These are phyloP conservation scores for Atrichornis clamosus DNA, from an alignment of 2,113 vertebrate genomes.

Conservation along the genomic window DNA sequence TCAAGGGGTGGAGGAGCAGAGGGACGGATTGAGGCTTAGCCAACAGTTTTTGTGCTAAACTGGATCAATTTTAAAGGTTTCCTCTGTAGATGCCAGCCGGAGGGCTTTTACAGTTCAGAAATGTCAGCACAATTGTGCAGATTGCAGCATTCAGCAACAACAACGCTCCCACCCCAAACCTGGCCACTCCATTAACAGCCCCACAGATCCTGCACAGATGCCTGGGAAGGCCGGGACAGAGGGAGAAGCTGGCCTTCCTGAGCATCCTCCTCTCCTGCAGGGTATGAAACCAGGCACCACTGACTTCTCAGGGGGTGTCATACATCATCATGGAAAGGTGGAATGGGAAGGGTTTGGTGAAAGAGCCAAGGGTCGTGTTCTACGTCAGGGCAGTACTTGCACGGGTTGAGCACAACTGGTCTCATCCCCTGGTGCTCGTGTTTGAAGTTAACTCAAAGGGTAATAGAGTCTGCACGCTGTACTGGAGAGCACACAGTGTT, in stretches of 20 bases:
- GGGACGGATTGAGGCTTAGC: neutral
- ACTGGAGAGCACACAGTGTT: neutral
- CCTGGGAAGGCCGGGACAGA: neutral
- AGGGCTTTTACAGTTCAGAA: conserved; percentile 53
- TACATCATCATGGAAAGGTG: neutral
- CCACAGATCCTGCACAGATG: neutral
- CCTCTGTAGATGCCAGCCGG: neutral
- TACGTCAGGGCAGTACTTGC: neutral
- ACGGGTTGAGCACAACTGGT: neutral
- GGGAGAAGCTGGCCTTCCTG: neutral
- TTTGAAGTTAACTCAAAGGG: neutral
- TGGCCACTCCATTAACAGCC: neutral
- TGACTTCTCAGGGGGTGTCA: neutral
- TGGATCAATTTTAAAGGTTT: conserved; percentile 68
- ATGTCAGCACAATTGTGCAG: conserved; percentile 42
- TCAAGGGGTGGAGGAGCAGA: conserved; percentile 24
- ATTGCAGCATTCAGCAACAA: conserved; percentile 7
- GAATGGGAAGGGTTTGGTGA: neutral
- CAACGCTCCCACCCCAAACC: neutral
- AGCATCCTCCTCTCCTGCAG: rapidly evolving
- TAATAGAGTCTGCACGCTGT: neutral
- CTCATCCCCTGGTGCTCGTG: rapidly evolving
- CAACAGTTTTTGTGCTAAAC: conserved; percentile 50
- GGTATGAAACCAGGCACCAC: neutral
- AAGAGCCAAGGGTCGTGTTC: neutral